These are phyloP conservation scores for Hypothenemus hampei DNA, from an alignment of 1,140 invertebrate species.

Conservation along the genomic window DNA sequence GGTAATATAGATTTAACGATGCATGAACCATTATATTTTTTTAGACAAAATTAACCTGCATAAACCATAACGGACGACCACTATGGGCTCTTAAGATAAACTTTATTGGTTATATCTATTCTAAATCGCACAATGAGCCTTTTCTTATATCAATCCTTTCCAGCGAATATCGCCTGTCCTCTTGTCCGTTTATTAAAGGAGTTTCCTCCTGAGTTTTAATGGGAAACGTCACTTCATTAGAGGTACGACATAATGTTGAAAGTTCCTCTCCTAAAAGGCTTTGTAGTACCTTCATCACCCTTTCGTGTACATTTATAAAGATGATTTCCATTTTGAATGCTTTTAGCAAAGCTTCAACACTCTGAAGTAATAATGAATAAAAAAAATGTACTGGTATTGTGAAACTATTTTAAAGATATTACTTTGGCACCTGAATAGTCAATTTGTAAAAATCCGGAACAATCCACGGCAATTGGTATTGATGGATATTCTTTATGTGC, in stretches of 20 bases:
- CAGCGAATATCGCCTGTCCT: constrained; percentile 5
- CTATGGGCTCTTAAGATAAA: no score
- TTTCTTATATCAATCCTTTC: constrained; percentile 12
- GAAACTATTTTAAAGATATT: constrained; percentile 7
- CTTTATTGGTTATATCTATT: no score
- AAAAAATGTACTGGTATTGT: constrained; percentile 3
- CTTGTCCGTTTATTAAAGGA: not conserved
- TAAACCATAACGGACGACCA: no score
- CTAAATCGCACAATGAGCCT: constrained; percentile 16
- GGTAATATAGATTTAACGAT: no score
- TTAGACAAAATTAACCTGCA: no score
- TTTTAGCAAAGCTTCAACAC: constrained; percentile 31
- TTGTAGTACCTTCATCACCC: constrained; percentile 29
- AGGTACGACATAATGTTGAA: constrained; percentile 29
- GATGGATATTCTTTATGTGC: constrained; percentile 42
- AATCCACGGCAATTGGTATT: constrained; percentile 57
- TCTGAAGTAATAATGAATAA: no score
- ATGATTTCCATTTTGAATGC: constrained; percentile 31
- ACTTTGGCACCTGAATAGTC: constrained; percentile 56
- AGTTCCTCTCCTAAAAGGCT: constrained; percentile 26
- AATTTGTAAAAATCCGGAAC: constrained; percentile 53
- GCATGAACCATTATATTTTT: no score
- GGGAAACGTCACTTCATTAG: constrained; percentile 1
- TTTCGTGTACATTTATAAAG: constrained; percentile 33
- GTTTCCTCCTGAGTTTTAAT: constrained; percentile 8